Base-by-base conservation (phyloP, 1,140 invertebrate species). In the Monomorium pharaonis region DNA sequence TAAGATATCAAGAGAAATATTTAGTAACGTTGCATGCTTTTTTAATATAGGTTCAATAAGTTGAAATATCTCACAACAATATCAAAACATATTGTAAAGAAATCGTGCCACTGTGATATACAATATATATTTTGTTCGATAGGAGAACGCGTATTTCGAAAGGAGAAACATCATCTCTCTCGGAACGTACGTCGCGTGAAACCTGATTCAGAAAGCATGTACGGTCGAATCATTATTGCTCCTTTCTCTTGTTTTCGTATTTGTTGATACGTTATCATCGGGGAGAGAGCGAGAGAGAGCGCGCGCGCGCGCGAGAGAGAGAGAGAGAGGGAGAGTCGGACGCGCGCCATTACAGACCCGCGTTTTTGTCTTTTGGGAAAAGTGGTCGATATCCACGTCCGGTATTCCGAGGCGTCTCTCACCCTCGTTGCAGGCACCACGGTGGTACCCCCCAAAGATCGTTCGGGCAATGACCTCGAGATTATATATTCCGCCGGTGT, bases 381-480 rank as follows among this genome's bases (percentile, higher is more conserved):
- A 91, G 86, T 91, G 86, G 85, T 92, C 90, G 92, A 90, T 89
- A 92, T 86, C 88, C 78, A 47, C 44, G 69, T 81, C 69, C 88
- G 85, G 85, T 92, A 87, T 86, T 86, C 67, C 80, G 86, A 89
- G 87, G 90, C 88, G 84, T 87, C 88, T 92, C 91, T 92, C 90
- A 91, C 90, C 92, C 91, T 91, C 87, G 81, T 91, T 90, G 77
- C 87, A 91, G 88, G 84, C 86, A 91, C 89, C 89, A 90, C 90
- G 80, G 33, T 80, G 62, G 84, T 88, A 92, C 89, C 91, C 88
- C 24, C 93, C 92, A 94, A 94, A 94, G 93, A 94, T 94, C 93
- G 92, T 93, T 92, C 93, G 93, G 92, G 83, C 93, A 92, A 93
- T 94, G 93, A 94, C 93, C 93, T 88, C 93, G 91, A 91, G 88